Evolutionary conservation across 2,888 invertebrate genomes (phyloP).

Genomic region (Drosophila mimetica): DNA sequence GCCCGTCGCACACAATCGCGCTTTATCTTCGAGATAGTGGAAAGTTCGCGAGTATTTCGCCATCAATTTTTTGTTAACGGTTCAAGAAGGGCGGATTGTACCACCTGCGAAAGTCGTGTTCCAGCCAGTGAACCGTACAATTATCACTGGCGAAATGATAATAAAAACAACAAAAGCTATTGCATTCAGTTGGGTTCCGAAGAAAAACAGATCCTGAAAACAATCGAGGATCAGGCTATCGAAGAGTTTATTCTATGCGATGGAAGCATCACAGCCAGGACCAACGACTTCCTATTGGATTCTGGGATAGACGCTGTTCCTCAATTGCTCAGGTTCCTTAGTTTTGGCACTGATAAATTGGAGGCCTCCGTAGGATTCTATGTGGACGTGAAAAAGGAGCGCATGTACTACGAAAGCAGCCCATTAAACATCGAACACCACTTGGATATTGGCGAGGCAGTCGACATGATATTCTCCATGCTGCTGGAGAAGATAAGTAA

Average conservation of each 20-base stretch:
- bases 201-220: slow-evolving; percentile 48
- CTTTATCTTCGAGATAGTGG: slow-evolving; percentile 45
- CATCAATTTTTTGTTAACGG: slow-evolving; percentile 38
- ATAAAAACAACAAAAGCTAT: slow-evolving; percentile 9
- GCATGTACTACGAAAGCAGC: slow-evolving; percentile 58
- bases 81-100: slow-evolving; percentile 41
- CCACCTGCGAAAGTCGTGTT: slow-evolving; percentile 49
- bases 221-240: slow-evolving; percentile 55
- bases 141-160: slow-evolving; percentile 51
- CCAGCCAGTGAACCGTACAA: slow-evolving; percentile 44
- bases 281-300: slow-evolving; percentile 58
- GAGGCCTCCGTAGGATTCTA: slow-evolving; percentile 61
- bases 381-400: slow-evolving; percentile 51
- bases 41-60: slow-evolving; percentile 35
- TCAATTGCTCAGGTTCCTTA: slow-evolving; percentile 57
- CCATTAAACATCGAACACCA: slow-evolving; percentile 55
- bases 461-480: slow-evolving; percentile 66
- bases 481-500: slow-evolving; percentile 64
- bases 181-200: slow-evolving; percentile 32
- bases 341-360: slow-evolving; percentile 43
- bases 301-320: slow-evolving; percentile 65
- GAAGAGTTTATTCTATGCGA: slow-evolving; percentile 69
- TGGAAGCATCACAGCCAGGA: slow-evolving; percentile 46
- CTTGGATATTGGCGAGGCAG: slow-evolving; percentile 64
- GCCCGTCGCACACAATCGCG: slow-evolving; percentile 38